phyloP scores from a whole-genome alignment of 2,797 vertebrate genomes.

The Kryptolebias ocellatus region DNA sequence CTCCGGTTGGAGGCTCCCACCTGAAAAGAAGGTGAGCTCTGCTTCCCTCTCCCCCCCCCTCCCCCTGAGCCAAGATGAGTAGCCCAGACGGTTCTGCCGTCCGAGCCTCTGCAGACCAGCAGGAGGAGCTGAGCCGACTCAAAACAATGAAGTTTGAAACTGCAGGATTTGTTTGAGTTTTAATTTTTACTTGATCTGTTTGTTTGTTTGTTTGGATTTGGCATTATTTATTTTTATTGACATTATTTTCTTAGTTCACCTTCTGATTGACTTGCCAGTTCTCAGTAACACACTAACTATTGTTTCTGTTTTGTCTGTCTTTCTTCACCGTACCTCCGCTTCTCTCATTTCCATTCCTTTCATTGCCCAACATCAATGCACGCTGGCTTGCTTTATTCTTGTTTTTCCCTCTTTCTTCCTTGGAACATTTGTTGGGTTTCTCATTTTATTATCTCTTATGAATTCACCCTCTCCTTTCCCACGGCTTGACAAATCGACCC shows the following conservation, averaged over 20 bases:
- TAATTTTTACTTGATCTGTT: constrained; percentile 1
- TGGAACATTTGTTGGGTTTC: constrained; percentile 38
- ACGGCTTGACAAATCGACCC: constrained; percentile 37
- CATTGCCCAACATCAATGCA: constrained; percentile 37
- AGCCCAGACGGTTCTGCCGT: constrained; percentile 61
- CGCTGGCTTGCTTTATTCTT: constrained; percentile 33
- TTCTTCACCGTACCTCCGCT: constrained; percentile 41
- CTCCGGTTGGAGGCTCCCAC: constrained; percentile 92
- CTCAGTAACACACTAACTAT: constrained; percentile 63
- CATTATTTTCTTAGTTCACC: constrained; percentile 28
- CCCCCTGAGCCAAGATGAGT: constrained; percentile 71
- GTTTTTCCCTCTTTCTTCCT: constrained; percentile 8
- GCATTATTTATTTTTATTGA: constrained; percentile 13
- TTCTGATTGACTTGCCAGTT: constrained; percentile 41
- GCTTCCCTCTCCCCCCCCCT: constrained; percentile 58
- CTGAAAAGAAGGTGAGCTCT: constrained; percentile 92
- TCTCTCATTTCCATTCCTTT: constrained; percentile 50
- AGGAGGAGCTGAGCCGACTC: constrained; percentile 60
- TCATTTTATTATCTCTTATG: constrained; percentile 29
- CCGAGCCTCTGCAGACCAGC: constrained; percentile 49
- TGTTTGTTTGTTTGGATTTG: constrained; percentile 17
- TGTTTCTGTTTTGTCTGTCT: constrained; percentile 60
- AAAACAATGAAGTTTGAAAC: constrained; percentile 25
- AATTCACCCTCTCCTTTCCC: constrained; percentile 16
- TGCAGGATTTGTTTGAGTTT: constrained; percentile 14